Evolutionary conservation across 2,113 vertebrate genomes (phyloP).

Genomic region (Vombatus ursinus): DNA sequence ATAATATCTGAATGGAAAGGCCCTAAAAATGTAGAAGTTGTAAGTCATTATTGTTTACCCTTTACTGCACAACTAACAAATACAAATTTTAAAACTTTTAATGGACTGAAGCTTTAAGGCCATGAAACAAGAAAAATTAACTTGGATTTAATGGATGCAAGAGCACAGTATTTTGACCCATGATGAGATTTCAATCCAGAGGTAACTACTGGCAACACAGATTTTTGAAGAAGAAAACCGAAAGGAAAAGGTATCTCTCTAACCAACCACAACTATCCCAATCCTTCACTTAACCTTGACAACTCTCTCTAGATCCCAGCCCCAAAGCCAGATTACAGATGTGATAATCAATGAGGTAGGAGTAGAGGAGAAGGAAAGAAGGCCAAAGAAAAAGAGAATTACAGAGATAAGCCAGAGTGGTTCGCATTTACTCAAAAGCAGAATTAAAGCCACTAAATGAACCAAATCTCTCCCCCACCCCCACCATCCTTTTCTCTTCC

Average conservation of each 20-base stretch:
- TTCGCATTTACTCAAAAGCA: slow-evolving; percentile 12
- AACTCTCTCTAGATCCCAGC: not conserved
- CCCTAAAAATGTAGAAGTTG: not conserved
- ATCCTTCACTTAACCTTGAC: not conserved
- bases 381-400: not conserved
- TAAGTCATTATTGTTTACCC: not conserved
- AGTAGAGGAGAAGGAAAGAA: not conserved
- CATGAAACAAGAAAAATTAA: not conserved
- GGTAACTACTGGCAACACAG: not conserved
- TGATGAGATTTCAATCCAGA: not conserved
- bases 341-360: not conserved
- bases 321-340: not conserved
- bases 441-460: slow-evolving; percentile 12
- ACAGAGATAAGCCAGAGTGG: not conserved
- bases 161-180: not conserved
- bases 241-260: not conserved
- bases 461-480: not conserved
- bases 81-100: not conserved
- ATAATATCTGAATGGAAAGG: not conserved
- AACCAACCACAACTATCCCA: not conserved
- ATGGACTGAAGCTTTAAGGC: not conserved
- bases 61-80: not conserved
- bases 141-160: not conserved
- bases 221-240: not conserved
- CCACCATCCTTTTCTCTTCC: not conserved